Evolutionary conservation across 2,797 vertebrate genomes (phyloP).

Genomic region (Poecilia gillii): DNA sequence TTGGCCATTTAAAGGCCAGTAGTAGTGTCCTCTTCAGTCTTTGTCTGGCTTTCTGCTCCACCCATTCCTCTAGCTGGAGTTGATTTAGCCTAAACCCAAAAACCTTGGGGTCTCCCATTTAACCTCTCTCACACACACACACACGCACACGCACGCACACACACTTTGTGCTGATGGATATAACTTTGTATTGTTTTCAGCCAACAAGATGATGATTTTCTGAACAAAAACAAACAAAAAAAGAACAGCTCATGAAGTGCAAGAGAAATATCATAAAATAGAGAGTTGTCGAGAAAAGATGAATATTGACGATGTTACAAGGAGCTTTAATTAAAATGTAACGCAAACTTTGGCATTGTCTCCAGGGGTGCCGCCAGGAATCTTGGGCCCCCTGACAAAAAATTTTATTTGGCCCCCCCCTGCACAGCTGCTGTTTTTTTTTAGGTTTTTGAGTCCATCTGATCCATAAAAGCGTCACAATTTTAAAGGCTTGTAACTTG

Average conservation of each 20-base stretch:
- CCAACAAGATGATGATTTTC: slow-evolving; percentile 31
- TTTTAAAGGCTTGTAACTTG: too few species aligned
- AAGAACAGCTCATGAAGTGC: background rate
- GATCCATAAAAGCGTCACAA: too few species aligned
- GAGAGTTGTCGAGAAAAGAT: slow-evolving; percentile 17
- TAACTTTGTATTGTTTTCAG: slow-evolving; percentile 48
- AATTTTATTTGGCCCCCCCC: too few species aligned
- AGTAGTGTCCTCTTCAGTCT: slow-evolving; percentile 81
- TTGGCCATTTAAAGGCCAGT: slow-evolving; percentile 81
- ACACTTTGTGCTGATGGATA: slow-evolving; percentile 1
- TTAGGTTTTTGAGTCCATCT: too few species aligned
- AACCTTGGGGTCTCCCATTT: slow-evolving; percentile 59
- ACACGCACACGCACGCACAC: slow-evolving; percentile 47
- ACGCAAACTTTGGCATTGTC: slow-evolving; percentile 41
- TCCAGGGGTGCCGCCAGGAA: background rate
- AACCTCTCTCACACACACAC: slow-evolving; percentile 10
- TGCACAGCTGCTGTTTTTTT: too few species aligned
- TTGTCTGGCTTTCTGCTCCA: slow-evolving; percentile 82
- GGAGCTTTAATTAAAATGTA: slow-evolving; percentile 57
- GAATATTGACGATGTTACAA: slow-evolving; percentile 64
- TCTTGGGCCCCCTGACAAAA: too few species aligned
- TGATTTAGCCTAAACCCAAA: slow-evolving; percentile 75
- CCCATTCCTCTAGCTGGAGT: slow-evolving; percentile 66
- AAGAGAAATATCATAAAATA: background rate
- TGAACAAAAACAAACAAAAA: background rate